Conservation (phyloP, 1,140 invertebrate species). For the Reticulitermes speratus region DNA sequence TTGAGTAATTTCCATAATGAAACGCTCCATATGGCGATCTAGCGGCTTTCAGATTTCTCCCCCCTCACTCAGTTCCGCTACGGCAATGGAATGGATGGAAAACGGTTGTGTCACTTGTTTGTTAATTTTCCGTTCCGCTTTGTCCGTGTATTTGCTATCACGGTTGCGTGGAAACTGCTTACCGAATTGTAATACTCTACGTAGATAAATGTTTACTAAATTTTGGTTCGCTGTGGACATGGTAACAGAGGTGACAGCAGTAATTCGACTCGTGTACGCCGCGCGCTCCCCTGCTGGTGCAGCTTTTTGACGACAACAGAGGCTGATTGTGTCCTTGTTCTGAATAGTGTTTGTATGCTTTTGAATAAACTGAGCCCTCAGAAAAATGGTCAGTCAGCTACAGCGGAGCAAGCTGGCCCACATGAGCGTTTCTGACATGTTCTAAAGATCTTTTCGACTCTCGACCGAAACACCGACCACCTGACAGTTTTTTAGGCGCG, state of each 20-base stretch:
- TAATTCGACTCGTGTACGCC: background rate
- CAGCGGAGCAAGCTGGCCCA: no score
- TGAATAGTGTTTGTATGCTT: background rate
- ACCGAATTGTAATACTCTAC: background rate
- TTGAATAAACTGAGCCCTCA: background rate
- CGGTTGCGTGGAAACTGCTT: conserved; percentile 2
- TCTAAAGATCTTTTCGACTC: no score
- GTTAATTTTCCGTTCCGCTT: conserved; percentile 10
- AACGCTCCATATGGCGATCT: background rate
- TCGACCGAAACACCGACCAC: no score
- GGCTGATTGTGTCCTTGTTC: background rate
- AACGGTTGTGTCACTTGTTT: background rate
- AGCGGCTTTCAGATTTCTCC: background rate
- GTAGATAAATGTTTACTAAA: background rate
- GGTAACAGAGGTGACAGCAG: background rate
- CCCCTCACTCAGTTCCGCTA: background rate
- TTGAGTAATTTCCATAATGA: conserved; percentile 13
- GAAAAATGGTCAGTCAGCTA: background rate
- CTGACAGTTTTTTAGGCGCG: no score
- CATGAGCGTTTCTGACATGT: no score
- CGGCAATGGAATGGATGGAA: background rate
- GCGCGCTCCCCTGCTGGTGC: background rate
- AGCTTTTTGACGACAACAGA: background rate
- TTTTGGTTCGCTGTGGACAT: background rate
- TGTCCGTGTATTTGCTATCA: background rate